phyloP scores from a whole-genome alignment of 2,797 vertebrate species.

The Manis pentadactyla region DNA sequence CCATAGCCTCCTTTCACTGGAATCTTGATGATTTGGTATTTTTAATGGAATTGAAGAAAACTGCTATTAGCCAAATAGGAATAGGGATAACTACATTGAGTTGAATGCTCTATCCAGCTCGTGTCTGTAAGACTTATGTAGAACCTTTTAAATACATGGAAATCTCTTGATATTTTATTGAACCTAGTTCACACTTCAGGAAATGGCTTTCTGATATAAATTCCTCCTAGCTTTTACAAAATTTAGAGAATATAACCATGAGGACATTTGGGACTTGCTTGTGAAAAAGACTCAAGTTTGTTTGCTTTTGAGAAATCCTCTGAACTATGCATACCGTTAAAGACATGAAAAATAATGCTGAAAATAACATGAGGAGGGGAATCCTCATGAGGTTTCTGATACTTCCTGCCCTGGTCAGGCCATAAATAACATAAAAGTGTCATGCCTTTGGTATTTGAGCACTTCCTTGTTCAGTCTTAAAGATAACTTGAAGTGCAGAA shows the following conservation, averaged over 20 bases:
- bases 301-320: constrained; percentile 45
- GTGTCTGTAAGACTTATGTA: neutral
- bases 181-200: neutral
- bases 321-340: constrained; percentile 28
- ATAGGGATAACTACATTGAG: neutral
- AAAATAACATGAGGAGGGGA: constrained; percentile 68
- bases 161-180: neutral
- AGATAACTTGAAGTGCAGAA: constrained; percentile 55
- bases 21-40: neutral
- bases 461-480: constrained; percentile 44
- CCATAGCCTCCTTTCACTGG: neutral
- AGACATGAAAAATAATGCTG: constrained; percentile 40
- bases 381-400: constrained; percentile 74
- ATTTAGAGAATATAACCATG: neutral
- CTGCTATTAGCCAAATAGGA: neutral
- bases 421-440: constrained; percentile 72
- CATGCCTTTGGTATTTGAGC: constrained; percentile 74
- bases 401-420: constrained; percentile 69
- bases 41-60: neutral
- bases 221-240: neutral
- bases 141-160: neutral
- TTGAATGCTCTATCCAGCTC: neutral
- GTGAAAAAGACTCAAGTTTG: constrained; percentile 17
- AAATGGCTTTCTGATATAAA: neutral
- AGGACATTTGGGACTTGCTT: neutral